Evolutionary conservation across 2,113 vertebrate genomes (phyloP), one percentile per base, ranked within the genome.

Genomic region (Percina caprodes): DNA sequence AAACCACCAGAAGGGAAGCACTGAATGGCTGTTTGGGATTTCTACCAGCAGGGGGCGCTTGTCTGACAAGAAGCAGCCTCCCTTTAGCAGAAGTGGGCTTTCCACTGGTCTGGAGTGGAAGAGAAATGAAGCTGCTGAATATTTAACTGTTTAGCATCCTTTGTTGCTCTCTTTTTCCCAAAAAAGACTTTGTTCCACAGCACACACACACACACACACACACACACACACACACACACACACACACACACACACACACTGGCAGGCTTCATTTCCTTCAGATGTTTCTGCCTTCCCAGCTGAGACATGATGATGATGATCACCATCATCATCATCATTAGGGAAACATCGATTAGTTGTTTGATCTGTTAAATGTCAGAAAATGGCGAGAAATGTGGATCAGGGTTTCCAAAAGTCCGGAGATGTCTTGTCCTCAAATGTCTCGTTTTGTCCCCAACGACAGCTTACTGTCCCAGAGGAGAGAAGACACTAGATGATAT

Each of bases 41-140:
- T 78, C 24, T 84, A 79, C 92, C 94, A 90, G 89, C 87, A 93
- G 94, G 91, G 91, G 94, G 93, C 93, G 74, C 82, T 87, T 93
- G 66, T 89, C 89, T 80, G 82, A 89, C 89, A 89, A 87, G 78
- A 76, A 91, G 71, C 67, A 63, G 70, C 21, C 74, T 42, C 52
- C n/a, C 35, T 86, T 76, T 72, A 8, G 61, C 74, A 80, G 73
- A 69, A 68, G 75, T 75, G 61, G 73, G 76, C 23, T 72, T 82
- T 35, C 23, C 63, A 70, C 49, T 80, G 84, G 49, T 81, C 12
- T 46, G 7, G 46, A 83, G 79, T 69, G 23, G 68, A 46, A 65
- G 30, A 61, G 23, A 77, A 82, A 80, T 42, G 13, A 63, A n/a
- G n/a, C 55, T 85, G 35, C 58, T 3, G 2, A 9, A 39, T 39